phyloP scores from a whole-genome alignment of 2,888 invertebrate genomes.

The Erebia ligea region DNA sequence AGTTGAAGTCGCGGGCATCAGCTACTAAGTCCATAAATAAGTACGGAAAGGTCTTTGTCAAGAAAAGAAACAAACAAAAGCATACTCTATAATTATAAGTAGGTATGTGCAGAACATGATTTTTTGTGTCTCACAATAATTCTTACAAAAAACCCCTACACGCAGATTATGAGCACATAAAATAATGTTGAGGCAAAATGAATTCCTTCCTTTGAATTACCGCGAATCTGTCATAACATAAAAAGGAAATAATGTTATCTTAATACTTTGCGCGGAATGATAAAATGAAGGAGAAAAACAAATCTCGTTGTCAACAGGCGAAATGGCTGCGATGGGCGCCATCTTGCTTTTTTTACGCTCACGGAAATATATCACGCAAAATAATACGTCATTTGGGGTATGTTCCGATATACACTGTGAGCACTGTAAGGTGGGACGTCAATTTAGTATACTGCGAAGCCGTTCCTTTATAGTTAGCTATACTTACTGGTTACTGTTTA shows the following conservation, averaged over 20 bases:
- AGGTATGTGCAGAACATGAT: too few relatives aligned
- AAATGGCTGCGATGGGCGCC: slow-evolving; percentile 53
- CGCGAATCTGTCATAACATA: slow-evolving; percentile 13
- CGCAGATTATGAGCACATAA: neutral
- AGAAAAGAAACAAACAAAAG: too few relatives aligned
- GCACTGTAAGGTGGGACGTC: too few relatives aligned
- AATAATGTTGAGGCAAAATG: neutral
- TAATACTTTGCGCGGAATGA: slow-evolving; percentile 32
- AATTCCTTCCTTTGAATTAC: slow-evolving; percentile 15
- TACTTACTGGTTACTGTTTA: too few relatives aligned
- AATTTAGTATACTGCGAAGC: too few relatives aligned
- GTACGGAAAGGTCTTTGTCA: too few relatives aligned
- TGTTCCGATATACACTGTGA: too few relatives aligned
- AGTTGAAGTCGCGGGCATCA: too few relatives aligned
- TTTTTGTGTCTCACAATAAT: too few relatives aligned
- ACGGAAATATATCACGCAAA: slow-evolving; percentile 48
- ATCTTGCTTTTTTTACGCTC: slow-evolving; percentile 51
- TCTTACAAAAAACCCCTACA: neutral
- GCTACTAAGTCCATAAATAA: too few relatives aligned
- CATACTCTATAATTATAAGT: too few relatives aligned
- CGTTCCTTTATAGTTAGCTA: too few relatives aligned
- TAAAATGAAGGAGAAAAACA: slow-evolving; percentile 55
- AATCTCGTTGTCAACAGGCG: slow-evolving; percentile 67
- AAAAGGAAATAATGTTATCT: slow-evolving; percentile 34
- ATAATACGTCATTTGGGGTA: slow-evolving; percentile 9